Evolutionary conservation across 2,113 vertebrate species (phyloP).

Genomic region (Cebidichthys violaceus): DNA sequence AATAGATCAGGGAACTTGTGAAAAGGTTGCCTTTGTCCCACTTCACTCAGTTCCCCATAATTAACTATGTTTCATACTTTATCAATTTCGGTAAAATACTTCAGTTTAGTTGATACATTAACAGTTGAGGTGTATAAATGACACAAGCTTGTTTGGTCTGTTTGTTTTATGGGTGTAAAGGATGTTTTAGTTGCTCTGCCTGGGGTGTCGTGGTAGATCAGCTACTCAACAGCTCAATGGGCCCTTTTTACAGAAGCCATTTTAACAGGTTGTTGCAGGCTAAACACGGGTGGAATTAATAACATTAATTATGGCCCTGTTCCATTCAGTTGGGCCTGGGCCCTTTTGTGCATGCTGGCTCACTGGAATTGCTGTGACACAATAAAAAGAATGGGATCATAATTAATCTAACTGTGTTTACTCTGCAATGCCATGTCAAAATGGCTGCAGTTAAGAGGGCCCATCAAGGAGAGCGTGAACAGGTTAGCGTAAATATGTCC

Average conservation of each 20-base stretch:
- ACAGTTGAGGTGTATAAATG: background rate
- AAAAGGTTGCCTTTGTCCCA: no score
- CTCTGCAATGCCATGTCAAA: no score
- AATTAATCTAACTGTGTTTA: background rate
- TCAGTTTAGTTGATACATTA: background rate
- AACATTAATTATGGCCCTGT: no score
- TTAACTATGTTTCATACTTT: background rate
- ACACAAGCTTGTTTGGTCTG: background rate
- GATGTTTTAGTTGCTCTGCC: background rate
- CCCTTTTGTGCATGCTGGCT: background rate
- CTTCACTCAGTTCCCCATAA: background rate
- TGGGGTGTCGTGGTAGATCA: background rate
- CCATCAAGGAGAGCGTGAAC: background rate
- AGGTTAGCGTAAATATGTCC: background rate
- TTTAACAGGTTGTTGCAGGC: background rate
- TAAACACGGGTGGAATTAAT: background rate
- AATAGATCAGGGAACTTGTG: no score
- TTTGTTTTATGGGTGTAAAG: background rate
- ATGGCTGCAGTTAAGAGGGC: no score
- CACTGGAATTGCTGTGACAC: background rate
- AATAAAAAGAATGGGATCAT: background rate
- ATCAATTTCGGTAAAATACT: no score
- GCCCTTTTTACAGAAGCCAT: background rate
- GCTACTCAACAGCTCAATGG: background rate
- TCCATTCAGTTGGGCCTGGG: no score